These are phyloP conservation scores for Tetragonula clypearis DNA, from an alignment of 1,140 invertebrate genomes.

Conservation along the genomic window DNA sequence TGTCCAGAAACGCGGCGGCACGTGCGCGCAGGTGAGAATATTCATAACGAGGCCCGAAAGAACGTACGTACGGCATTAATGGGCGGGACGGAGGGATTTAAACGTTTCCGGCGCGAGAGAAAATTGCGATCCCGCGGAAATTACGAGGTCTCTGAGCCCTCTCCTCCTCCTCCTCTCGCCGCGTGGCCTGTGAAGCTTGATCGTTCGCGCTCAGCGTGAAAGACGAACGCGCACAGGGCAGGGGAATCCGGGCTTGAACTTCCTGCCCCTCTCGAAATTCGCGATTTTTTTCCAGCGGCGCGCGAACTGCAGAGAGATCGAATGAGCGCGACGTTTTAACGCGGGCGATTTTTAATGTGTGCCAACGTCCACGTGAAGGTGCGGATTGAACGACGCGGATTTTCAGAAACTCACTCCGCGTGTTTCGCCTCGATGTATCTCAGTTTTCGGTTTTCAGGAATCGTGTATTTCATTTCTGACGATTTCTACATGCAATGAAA, in stretches of 20 bases:
- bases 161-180: too few species aligned
- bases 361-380: not conserved
- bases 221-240: not conserved
- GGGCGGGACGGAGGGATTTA: conserved; percentile 58
- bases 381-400: too few species aligned
- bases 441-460: too few species aligned
- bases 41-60: conserved; percentile 54
- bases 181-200: not conserved
- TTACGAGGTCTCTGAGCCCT: conserved; percentile 52
- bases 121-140: conserved; percentile 62
- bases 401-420: too few species aligned
- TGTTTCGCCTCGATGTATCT: too few species aligned
- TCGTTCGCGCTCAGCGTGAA: conserved; percentile 2
- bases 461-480: too few species aligned
- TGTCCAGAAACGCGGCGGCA: conserved; percentile 7
- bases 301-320: conserved; percentile 40
- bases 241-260: conserved; percentile 13
- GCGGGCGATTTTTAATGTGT: not conserved
- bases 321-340: not conserved
- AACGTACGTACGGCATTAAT: conserved; percentile 43
- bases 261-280: conserved; percentile 7
- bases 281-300: not conserved
- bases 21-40: conserved; percentile 60
- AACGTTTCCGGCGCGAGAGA: conserved; percentile 63
- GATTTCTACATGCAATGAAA: too few species aligned